Evolutionary conservation across 2,113 vertebrate species (phyloP).

Genomic region (Pteronura brasiliensis): DNA sequence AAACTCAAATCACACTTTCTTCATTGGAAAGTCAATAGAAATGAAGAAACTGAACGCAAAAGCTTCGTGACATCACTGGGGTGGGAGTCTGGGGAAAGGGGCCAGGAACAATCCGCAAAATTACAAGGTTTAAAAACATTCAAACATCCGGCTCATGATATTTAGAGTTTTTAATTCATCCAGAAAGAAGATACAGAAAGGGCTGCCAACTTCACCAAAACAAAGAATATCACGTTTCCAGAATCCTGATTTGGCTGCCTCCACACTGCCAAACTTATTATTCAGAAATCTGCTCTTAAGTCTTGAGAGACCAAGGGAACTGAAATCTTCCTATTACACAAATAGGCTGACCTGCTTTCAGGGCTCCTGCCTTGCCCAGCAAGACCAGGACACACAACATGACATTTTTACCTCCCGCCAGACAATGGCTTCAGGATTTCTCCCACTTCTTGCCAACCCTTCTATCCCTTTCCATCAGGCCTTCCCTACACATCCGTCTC

Average conservation of each 20-base stretch:
- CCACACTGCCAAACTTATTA: not conserved
- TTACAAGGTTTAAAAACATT: slow-evolving; percentile 65
- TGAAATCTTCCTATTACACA: not conserved
- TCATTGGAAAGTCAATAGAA: slow-evolving; percentile 15
- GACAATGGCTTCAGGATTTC: not conserved
- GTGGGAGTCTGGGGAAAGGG: not conserved
- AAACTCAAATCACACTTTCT: slow-evolving; percentile 22
- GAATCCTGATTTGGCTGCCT: slow-evolving; percentile 26
- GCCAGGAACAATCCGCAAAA: slow-evolving; percentile 62
- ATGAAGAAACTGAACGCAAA: not conserved
- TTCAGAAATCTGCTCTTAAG: not conserved
- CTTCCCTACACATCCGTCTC: not conserved
- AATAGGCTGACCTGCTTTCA: not conserved
- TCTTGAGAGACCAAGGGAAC: not conserved
- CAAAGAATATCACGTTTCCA: slow-evolving; percentile 7
- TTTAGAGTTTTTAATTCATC: slow-evolving; percentile 52
- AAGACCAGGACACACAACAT: not conserved
- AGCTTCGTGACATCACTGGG: not conserved
- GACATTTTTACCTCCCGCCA: not conserved
- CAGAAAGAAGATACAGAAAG: slow-evolving; percentile 29
- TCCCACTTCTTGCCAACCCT: not conserved
- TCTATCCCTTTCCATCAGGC: not conserved
- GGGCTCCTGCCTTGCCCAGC: not conserved
- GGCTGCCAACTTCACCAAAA: slow-evolving; percentile 44
- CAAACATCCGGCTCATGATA: slow-evolving; percentile 57